phyloP scores from a whole-genome alignment of 1,140 invertebrate species.

The Ganaspis sp. region DNA sequence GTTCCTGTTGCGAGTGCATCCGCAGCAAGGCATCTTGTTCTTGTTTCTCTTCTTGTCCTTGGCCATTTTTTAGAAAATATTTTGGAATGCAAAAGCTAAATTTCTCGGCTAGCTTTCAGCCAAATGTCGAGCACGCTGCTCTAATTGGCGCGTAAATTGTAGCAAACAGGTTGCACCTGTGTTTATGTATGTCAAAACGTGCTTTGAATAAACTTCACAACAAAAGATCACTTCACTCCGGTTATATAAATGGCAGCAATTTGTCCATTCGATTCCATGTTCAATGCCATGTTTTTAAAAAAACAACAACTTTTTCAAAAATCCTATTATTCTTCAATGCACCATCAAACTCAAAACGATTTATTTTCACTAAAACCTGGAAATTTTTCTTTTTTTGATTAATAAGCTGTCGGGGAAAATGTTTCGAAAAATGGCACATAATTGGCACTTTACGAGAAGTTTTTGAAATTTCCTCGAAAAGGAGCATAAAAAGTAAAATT shows the following conservation, averaged over 20 bases:
- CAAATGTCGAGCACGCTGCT: not conserved
- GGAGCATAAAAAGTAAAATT: too few relatives aligned
- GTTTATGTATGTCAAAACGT: constrained; percentile 25
- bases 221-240: constrained; percentile 17
- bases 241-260: constrained; percentile 12
- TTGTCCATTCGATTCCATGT: not conserved
- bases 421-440: too few relatives aligned
- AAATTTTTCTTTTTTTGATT: not conserved
- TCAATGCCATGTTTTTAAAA: not conserved
- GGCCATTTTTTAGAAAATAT: constrained; percentile 44
- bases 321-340: not conserved
- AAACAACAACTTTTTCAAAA: not conserved
- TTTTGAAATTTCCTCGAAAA: too few relatives aligned
- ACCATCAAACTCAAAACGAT: too few relatives aligned
- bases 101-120: not conserved
- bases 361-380: too few relatives aligned
- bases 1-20: constrained; percentile 73
- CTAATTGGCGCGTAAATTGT: constrained; percentile 28
- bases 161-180: constrained; percentile 28
- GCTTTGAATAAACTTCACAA: constrained; percentile 25
- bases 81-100: constrained; percentile 16
- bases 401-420: too few relatives aligned
- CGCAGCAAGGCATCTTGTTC: constrained; percentile 69
- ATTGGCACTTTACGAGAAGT: too few relatives aligned
- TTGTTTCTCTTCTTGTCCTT: constrained; percentile 65